A percentile compares a stretch with the other conserved stretches of the same genome.
Evolutionary conservation across 2,797 vertebrate species (phyloP).

Genomic region (Acrossocheilus wenchowensis): DNA sequence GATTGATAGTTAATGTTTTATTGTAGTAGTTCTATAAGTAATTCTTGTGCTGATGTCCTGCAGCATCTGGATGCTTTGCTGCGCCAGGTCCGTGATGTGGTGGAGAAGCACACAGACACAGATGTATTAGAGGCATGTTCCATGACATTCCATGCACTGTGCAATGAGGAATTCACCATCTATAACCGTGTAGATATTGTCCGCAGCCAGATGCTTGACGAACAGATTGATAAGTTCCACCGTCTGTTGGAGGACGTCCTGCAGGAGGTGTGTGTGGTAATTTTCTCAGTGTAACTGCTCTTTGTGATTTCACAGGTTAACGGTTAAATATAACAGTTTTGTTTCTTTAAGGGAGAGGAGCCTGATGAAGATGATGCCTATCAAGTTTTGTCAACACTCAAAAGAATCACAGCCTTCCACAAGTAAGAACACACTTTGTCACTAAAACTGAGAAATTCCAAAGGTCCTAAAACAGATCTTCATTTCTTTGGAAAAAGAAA

Average conservation of each 20-base stretch:
- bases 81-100: slow-evolving; percentile 86
- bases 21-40: background rate
- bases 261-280: slow-evolving; percentile 77
- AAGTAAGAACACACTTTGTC: slow-evolving; percentile 71
- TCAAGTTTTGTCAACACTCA: slow-evolving; percentile 87
- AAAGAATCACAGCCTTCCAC: slow-evolving; percentile 90
- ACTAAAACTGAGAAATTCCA: background rate
- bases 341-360: slow-evolving; percentile 81
- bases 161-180: slow-evolving; percentile 90
- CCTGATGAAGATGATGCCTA: slow-evolving; percentile 90
- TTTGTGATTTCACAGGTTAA: background rate
- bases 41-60: background rate
- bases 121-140: slow-evolving; percentile 89
- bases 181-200: slow-evolving; percentile 89
- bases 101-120: slow-evolving; percentile 89
- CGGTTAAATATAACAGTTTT: background rate
- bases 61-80: slow-evolving; percentile 89
- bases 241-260: slow-evolving; percentile 88
- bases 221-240: slow-evolving; percentile 88
- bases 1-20: background rate
- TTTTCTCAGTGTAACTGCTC: background rate
- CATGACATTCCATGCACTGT: slow-evolving; percentile 88
- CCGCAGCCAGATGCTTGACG: slow-evolving; percentile 88
- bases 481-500: background rate
- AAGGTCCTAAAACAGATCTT: background rate